phyloP scores from a whole-genome alignment of 2,888 invertebrate genomes.

The Nomada fabriciana region DNA sequence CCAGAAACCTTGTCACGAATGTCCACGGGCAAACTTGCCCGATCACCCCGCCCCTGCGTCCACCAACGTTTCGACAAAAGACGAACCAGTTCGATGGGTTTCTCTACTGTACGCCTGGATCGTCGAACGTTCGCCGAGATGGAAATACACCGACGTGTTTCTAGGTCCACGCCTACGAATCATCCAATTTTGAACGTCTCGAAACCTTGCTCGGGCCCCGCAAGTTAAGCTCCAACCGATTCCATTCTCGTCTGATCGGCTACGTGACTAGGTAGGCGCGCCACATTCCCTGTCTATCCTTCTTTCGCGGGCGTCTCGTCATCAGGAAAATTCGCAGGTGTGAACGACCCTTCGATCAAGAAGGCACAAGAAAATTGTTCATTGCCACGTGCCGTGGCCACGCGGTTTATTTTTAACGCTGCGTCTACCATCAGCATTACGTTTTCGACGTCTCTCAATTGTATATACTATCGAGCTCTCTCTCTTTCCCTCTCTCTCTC shows the following conservation, averaged over 20 bases:
- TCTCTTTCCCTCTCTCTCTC: neutral
- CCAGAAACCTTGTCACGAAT: too few species aligned
- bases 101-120: neutral
- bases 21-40: too few species aligned
- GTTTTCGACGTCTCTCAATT: slow-evolving; percentile 21
- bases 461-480: neutral
- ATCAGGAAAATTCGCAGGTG: slow-evolving; percentile 62
- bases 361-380: slow-evolving; percentile 70
- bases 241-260: slow-evolving; percentile 31
- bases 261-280: slow-evolving; percentile 14
- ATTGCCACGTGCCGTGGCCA: slow-evolving; percentile 73
- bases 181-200: slow-evolving; percentile 59
- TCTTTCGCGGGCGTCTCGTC: slow-evolving; percentile 23
- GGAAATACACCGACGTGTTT: slow-evolving; percentile 56
- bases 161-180: slow-evolving; percentile 63
- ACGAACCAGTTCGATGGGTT: slow-evolving; percentile 1
- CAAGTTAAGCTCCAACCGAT: slow-evolving; percentile 22
- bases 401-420: slow-evolving; percentile 58
- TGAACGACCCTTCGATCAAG: slow-evolving; percentile 72
- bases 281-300: neutral
- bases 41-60: too few species aligned
- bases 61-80: too few species aligned
- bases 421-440: slow-evolving; percentile 47
- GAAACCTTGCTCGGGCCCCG: slow-evolving; percentile 48
- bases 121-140: slow-evolving; percentile 40